Evolutionary conservation across 2,797 vertebrate genomes (phyloP).

Genomic region (Trichosurus vulpecula): DNA sequence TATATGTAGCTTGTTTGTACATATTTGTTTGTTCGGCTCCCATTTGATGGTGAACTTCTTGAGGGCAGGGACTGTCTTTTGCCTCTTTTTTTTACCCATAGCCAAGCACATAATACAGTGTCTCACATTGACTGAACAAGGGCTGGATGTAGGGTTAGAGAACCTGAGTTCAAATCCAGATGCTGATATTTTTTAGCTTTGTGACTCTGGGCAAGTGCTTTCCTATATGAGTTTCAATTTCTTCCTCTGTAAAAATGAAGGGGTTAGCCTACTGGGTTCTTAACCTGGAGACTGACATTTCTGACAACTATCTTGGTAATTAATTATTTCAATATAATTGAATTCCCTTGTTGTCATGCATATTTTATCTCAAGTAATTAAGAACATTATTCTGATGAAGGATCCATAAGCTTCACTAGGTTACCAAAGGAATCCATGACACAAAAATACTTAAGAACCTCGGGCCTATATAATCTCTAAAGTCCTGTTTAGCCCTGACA

Average conservation of each 20-base stretch:
- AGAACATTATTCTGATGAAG: not conserved
- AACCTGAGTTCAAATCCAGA: not conserved
- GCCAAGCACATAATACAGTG: too few relatives aligned
- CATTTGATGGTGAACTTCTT: not conserved
- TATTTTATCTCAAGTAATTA: not conserved
- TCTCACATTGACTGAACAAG: too few relatives aligned
- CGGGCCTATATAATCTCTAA: too few relatives aligned
- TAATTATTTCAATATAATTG: not conserved
- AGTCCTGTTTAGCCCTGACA: not conserved
- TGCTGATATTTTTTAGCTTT: not conserved
- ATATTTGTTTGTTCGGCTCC: not conserved
- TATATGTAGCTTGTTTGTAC: not conserved
- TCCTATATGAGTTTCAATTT: not conserved
- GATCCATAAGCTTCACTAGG: not conserved
- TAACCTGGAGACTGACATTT: not conserved
- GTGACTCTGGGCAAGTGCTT: not conserved
- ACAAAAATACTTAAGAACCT: not conserved
- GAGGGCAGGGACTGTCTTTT: not conserved
- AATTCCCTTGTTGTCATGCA: not conserved
- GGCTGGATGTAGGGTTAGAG: too few relatives aligned
- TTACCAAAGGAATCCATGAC: not conserved
- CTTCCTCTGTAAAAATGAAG: not conserved
- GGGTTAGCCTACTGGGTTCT: not conserved
- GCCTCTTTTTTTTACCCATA: not conserved
- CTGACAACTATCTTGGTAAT: not conserved